Conservation (phyloP, 1,140 invertebrate species). For the Bicyclus anynana region DNA sequence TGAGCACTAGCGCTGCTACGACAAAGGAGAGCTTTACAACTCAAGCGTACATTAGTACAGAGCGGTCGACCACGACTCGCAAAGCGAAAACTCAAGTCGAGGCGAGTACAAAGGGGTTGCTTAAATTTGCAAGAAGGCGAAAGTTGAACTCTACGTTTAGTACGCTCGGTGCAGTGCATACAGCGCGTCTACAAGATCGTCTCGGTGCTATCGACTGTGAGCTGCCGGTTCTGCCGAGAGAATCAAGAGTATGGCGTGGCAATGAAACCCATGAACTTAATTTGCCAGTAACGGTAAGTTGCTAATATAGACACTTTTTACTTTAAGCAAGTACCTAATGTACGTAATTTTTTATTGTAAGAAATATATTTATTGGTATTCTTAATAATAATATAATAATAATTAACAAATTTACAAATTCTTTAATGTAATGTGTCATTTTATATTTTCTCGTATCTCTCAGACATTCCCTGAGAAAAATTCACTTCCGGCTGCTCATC, state of each 20-base stretch:
- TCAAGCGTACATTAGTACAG: conserved; percentile 42
- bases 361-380: too few species aligned
- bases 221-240: conserved; percentile 78
- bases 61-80: conserved; percentile 40
- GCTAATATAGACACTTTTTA: not conserved
- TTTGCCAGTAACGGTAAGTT: conserved; percentile 80
- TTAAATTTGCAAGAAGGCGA: conserved; percentile 64
- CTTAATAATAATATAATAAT: too few species aligned
- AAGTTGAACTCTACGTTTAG: conserved; percentile 62
- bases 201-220: conserved; percentile 80
- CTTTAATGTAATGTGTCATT: too few species aligned
- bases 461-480: too few species aligned
- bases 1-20: conserved; percentile 40
- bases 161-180: conserved; percentile 37
- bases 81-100: conserved; percentile 50
- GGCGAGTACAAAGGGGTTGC: conserved; percentile 49
- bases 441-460: too few species aligned
- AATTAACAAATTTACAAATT: too few species aligned
- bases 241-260: conserved; percentile 81
- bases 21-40: conserved; percentile 56
- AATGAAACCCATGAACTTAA: conserved; percentile 82
- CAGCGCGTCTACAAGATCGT: conserved; percentile 77
- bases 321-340: too few species aligned
- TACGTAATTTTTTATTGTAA: too few species aligned
- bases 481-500: too few species aligned